Evolutionary conservation across 2,888 invertebrate species (phyloP).

Genomic region (Dendrolimus pini): DNA sequence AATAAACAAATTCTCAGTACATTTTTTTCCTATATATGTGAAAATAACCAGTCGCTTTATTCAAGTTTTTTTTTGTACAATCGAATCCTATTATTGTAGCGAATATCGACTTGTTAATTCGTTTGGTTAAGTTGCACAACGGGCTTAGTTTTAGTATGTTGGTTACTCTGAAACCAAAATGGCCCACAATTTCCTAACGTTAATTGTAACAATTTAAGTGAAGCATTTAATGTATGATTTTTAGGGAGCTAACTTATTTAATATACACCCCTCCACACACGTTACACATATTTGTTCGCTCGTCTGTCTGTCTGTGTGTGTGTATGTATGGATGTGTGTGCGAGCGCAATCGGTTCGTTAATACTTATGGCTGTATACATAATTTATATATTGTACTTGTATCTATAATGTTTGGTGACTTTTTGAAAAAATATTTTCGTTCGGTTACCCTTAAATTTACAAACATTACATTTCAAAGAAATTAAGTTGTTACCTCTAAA

Average conservation of each 20-base stretch:
- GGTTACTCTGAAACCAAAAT: neutral
- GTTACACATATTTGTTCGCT: neutral
- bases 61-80: neutral
- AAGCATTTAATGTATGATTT: slow-evolving; percentile 59
- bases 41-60: neutral
- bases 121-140: neutral
- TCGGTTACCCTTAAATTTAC: too few species aligned
- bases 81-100: neutral
- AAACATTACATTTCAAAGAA: too few species aligned
- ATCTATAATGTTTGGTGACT: neutral
- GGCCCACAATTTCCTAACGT: slow-evolving; percentile 3
- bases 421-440: neutral
- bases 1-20: neutral
- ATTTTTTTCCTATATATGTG: neutral
- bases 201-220: slow-evolving; percentile 9
- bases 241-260: slow-evolving; percentile 43
- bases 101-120: neutral
- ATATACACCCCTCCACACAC: slow-evolving; percentile 13
- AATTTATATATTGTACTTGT: slow-evolving; percentile 20
- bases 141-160: neutral
- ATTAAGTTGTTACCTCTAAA: too few species aligned
- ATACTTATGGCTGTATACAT: slow-evolving; percentile 6
- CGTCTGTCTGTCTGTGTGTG: slow-evolving; percentile 1
- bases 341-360: slow-evolving; percentile 4
- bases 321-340: slow-evolving; percentile 6